These are phyloP conservation scores for Bucorvus abyssinicus DNA, from an alignment of 2,797 vertebrate genomes.

Conservation along the genomic window DNA sequence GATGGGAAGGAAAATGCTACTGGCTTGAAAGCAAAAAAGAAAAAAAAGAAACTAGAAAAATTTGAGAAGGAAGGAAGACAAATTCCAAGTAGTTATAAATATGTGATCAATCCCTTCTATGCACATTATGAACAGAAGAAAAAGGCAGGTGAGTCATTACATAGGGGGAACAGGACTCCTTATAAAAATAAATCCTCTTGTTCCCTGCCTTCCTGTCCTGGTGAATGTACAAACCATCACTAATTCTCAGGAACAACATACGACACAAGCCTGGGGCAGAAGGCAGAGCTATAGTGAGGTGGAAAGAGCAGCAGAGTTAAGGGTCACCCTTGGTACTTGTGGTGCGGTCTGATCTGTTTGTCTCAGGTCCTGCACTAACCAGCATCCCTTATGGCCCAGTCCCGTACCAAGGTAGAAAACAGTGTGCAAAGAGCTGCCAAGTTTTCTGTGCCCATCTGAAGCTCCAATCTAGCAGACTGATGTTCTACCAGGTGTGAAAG, in stretches of 20 bases:
- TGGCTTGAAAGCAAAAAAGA: background rate
- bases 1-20: background rate
- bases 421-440: background rate
- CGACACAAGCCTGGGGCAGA: background rate
- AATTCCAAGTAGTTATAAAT: background rate
- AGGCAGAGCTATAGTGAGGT: rapidly evolving
- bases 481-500: background rate
- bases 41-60: background rate
- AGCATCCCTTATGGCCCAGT: background rate
- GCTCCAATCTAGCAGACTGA: background rate
- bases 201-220: background rate
- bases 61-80: background rate
- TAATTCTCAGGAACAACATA: background rate
- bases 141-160: background rate
- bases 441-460: background rate
- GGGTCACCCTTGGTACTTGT: background rate
- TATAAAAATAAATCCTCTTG: background rate
- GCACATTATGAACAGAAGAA: background rate
- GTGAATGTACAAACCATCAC: background rate
- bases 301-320: background rate
- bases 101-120: background rate
- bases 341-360: background rate
- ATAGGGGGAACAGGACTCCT: background rate
- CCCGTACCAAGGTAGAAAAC: background rate
- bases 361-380: background rate